Base-by-base conservation (phyloP, 2,797 vertebrate genomes). In the Orestias chungarensis region DNA sequence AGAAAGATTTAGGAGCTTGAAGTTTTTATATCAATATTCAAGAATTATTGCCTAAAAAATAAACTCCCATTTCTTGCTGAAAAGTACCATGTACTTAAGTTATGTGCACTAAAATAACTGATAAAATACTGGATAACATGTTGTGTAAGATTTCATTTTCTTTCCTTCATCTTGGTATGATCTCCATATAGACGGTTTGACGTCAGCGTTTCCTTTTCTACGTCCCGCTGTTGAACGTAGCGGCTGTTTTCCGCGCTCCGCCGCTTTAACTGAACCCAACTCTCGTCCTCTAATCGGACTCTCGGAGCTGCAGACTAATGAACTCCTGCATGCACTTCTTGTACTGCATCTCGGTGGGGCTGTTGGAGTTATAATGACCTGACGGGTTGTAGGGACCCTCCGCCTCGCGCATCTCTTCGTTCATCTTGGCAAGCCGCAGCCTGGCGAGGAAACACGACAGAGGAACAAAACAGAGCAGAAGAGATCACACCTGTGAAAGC, bases 391-490 rank as follows among this genome's bases (percentile, higher is more conserved):
- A 99, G 66, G 95, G 95, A 66, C 98, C 98, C 93, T 99, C 98
- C 0, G 97, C 96, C 93, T 99, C 98, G 8, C 97, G 96, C 98
- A 99, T 99, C 89, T 99, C 98, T 91, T 99, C 98, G 40, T 99
- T 99, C 98, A 99, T 99, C 93, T 97, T 96, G 68, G 98, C 98
- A 88, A 99, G 92, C 47, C 98, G 96, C 89, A 99, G 90, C 92
- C 98, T 99, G 87, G 43, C 35, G 12, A 8, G 2, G 74, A 35
- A 69, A 11, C 18, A 47, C 43, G 64, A 25, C 33, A 70, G 23
- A 50, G 20, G 29, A 23, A 25, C 25, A 12, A 27, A 12, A 9
- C 42, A n/a, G 47, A 50, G 6, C 46, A 33, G 18, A 23, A 43
- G 27, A 52, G 25, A 42, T 40, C 3, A 15, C n/a, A 71, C 5